A percentile compares a stretch with the other conserved stretches of the same genome.
Evolutionary conservation across 2,888 invertebrate genomes (phyloP).

Genomic region (Kuschelorhynchus macadamiae): DNA sequence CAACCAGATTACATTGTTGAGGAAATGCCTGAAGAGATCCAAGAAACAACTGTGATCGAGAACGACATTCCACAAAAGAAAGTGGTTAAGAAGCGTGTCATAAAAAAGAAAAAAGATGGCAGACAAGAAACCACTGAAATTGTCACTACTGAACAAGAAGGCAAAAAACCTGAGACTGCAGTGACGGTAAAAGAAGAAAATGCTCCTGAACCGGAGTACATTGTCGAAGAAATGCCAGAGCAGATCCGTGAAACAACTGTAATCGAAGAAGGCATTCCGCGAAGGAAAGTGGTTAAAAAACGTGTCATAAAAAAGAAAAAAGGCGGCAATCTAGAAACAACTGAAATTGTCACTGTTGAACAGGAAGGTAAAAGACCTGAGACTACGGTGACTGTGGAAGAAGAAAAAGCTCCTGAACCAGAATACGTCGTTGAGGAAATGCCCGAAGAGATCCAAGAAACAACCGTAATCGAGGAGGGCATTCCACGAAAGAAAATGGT

Average conservation of each 20-base stretch:
- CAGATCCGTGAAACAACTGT: no score
- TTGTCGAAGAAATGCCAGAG: no score
- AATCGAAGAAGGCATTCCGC: no score
- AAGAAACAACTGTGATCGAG: constrained; percentile 55
- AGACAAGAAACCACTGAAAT: constrained; percentile 66
- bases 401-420: constrained; percentile 42
- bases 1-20: constrained; percentile 49
- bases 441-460: constrained; percentile 54
- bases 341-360: constrained; percentile 70
- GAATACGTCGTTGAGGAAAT: constrained; percentile 58
- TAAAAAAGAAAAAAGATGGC: constrained; percentile 66
- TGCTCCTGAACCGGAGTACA: no score
- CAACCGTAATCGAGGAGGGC: constrained; percentile 56
- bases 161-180: constrained; percentile 66
- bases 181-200: no score
- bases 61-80: constrained; percentile 55
- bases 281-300: constrained; percentile 55
- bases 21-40: constrained; percentile 53
- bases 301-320: constrained; percentile 57
- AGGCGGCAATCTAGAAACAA: constrained; percentile 68
- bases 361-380: constrained; percentile 64
- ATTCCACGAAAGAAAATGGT: constrained; percentile 52
- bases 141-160: constrained; percentile 67
- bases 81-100: constrained; percentile 64
- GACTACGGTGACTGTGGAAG: constrained; percentile 64